Conservation (phyloP, 2,797 vertebrate species). For the Danio kyathit region DNA sequence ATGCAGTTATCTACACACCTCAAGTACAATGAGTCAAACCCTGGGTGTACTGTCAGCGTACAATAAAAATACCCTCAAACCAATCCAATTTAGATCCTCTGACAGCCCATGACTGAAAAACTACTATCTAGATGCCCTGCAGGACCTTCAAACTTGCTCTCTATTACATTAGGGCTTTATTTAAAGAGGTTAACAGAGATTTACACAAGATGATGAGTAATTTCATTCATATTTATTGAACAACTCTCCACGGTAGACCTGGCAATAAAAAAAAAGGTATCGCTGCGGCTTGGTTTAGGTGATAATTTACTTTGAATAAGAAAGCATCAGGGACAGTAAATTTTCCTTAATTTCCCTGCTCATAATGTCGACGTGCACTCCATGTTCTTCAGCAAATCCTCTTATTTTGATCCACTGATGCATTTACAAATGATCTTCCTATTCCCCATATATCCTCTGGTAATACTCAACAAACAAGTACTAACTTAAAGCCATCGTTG, state of each 20-base stretch:
- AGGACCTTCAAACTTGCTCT: conserved; percentile 33
- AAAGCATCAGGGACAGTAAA: conserved; percentile 49
- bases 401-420: conserved; percentile 51
- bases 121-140: conserved; percentile 12
- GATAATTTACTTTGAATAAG: conserved; percentile 58
- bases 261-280: conserved; percentile 31
- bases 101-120: not conserved
- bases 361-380: conserved; percentile 35
- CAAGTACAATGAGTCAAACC: not conserved
- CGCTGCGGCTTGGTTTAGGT: conserved; percentile 28
- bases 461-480: conserved; percentile 41
- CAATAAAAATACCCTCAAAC: conserved; percentile 19
- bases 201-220: conserved; percentile 50
- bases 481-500: conserved; percentile 32
- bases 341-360: conserved; percentile 49
- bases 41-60: not conserved
- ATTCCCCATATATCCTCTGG: conserved; percentile 23
- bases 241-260: conserved; percentile 38
- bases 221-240: conserved; percentile 49
- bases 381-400: conserved; percentile 49
- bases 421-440: conserved; percentile 54
- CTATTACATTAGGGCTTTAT: conserved; percentile 42
- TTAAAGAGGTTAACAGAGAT: conserved; percentile 44
- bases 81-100: conserved; percentile 9
- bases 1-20: not conserved